Conservation (phyloP, 2,113 vertebrate genomes). For the Coregonus clupeaformis region DNA sequence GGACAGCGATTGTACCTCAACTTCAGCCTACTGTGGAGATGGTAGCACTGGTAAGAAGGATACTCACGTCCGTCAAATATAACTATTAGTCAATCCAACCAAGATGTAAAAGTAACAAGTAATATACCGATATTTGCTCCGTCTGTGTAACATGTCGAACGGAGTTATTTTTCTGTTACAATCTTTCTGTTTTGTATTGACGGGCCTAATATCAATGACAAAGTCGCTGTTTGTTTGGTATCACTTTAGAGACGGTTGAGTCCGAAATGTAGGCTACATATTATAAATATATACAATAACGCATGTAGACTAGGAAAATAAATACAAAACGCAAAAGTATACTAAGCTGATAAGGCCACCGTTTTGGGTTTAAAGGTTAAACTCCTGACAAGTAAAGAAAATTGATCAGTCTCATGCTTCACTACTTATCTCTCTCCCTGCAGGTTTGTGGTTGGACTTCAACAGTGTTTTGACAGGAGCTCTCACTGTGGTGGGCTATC, state of each 20-base stretch:
- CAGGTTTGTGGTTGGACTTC: slow-evolving; percentile 54
- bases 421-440: slow-evolving; percentile 21
- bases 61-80: neutral
- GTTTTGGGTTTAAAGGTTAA: neutral
- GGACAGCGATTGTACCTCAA: slow-evolving; percentile 20
- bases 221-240: too few species aligned
- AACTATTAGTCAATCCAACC: neutral
- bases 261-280: neutral
- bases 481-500: slow-evolving; percentile 61
- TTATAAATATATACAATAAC: neutral
- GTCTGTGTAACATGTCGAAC: neutral
- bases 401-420: neutral
- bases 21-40: slow-evolving; percentile 5
- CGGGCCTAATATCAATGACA: too few species aligned
- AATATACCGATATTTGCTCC: too few species aligned
- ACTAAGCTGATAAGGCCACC: too few species aligned
- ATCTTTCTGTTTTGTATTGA: too few species aligned
- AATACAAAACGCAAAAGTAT: too few species aligned
- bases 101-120: neutral
- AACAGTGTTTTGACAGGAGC: slow-evolving; percentile 57
- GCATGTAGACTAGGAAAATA: too few species aligned
- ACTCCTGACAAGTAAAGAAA: neutral
- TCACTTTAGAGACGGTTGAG: neutral
- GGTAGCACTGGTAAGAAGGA: neutral
- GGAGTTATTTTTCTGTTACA: neutral